These are phyloP conservation scores for Erannis defoliaria DNA, from an alignment of 2,888 invertebrate genomes.

Conservation along the genomic window DNA sequence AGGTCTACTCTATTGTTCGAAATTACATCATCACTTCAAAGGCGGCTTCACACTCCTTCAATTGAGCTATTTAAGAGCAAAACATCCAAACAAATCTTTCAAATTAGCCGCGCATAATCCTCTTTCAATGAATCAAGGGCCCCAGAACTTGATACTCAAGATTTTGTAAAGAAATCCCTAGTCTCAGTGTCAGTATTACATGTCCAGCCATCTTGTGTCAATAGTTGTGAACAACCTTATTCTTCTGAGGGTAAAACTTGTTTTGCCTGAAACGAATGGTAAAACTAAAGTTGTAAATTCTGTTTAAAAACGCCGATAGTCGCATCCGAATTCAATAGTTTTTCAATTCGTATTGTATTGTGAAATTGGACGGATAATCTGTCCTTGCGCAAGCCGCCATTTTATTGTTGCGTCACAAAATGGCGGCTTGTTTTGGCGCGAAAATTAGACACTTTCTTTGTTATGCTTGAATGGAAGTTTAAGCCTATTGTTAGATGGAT, in stretches of 20 bases:
- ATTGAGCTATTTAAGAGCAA: slow-evolving; percentile 22
- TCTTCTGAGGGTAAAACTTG: slow-evolving; percentile 27
- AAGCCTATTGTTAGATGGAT: slow-evolving; percentile 10
- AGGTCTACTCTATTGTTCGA: not conserved
- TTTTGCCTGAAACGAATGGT: slow-evolving; percentile 15
- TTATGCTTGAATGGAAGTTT: slow-evolving; percentile 36
- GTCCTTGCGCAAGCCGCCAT: slow-evolving; percentile 62
- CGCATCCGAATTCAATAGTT: slow-evolving; percentile 67
- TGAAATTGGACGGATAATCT: slow-evolving; percentile 74
- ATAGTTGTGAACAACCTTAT: slow-evolving; percentile 37
- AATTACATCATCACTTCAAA: slow-evolving; percentile 14
- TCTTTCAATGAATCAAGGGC: slow-evolving; percentile 48
- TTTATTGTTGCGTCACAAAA: slow-evolving; percentile 59
- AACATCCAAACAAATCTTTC: slow-evolving; percentile 40
- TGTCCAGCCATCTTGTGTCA: slow-evolving; percentile 42
- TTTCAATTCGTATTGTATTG: slow-evolving; percentile 65
- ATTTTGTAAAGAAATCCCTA: slow-evolving; percentile 46
- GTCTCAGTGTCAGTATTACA: slow-evolving; percentile 65
- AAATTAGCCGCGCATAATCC: slow-evolving; percentile 58
- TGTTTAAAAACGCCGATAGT: slow-evolving; percentile 57
- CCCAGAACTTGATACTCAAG: slow-evolving; percentile 55
- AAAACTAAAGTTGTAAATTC: slow-evolving; percentile 4
- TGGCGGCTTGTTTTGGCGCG: slow-evolving; percentile 61
- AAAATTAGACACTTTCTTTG: slow-evolving; percentile 56
- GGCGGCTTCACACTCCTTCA: slow-evolving; percentile 30